These are phyloP conservation scores for Staurois parvus DNA, from an alignment of 2,797 vertebrate species.

Conservation along the genomic window DNA sequence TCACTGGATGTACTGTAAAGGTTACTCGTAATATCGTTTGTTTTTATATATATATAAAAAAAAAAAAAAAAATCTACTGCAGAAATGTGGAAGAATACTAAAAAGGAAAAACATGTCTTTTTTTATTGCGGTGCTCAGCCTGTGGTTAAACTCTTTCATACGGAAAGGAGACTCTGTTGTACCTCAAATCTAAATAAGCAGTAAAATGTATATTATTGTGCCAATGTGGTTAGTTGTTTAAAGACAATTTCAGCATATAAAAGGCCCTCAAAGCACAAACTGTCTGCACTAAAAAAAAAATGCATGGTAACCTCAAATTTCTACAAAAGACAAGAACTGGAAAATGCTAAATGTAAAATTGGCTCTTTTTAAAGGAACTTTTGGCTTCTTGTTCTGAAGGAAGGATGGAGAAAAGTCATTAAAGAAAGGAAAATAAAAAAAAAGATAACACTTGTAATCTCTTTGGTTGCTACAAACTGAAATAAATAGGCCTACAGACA, in stretches of 20 bases:
- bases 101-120: slow-evolving; percentile 40
- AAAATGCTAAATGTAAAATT: neutral
- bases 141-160: slow-evolving; percentile 39
- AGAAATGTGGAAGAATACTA: neutral
- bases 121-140: slow-evolving; percentile 58
- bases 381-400: neutral
- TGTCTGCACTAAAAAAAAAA: slow-evolving; percentile 21
- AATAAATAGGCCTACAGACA: too few species aligned
- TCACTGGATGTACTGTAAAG: neutral
- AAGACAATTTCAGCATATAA: slow-evolving; percentile 43
- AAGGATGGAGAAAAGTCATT: neutral
- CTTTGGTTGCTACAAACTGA: too few species aligned
- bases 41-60: too few species aligned
- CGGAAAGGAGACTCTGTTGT: slow-evolving; percentile 23
- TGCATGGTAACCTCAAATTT: slow-evolving; percentile 1
- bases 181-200: slow-evolving; percentile 40
- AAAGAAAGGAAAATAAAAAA: too few species aligned
- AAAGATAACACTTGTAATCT: too few species aligned
- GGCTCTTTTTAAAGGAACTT: neutral
- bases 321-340: slow-evolving; percentile 5
- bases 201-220: slow-evolving; percentile 49
- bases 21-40: too few species aligned
- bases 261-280: slow-evolving; percentile 35
- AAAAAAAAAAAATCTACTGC: neutral
- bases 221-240: slow-evolving; percentile 18